Base-by-base conservation (phyloP, 2,797 vertebrate genomes). In the Esox masquinongy region DNA sequence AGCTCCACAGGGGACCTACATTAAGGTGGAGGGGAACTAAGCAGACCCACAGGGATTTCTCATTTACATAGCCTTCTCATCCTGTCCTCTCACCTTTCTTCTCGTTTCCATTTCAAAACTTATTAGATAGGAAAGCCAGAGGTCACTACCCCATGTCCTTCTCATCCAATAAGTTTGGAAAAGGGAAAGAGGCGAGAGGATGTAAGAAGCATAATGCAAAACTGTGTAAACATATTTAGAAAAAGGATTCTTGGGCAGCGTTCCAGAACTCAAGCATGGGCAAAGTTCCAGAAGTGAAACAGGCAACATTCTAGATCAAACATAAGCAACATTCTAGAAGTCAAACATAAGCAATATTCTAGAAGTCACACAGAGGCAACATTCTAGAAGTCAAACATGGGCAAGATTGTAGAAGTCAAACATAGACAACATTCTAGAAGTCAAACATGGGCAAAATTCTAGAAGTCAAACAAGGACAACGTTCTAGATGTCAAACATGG, bases 11-110 rank as follows among this genome's bases (percentile, higher is more conserved):
- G 51, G 31, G 77, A 51, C 72, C 68, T 69, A 47, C 73, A 63
- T 50, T 70, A 67, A 68, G 71, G 64, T 74, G 70, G 78, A 68
- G 73, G 51, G 73, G 72, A 78, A 47, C 68, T 74, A 70, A 81
- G 49, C 72, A 76, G 80, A 80, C 66, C 49, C 73, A 50, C 8
- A 9, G 6, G 22, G 56, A 56, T 78, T 17, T 67, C 67, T 80
- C 79, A 67, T 84, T 82, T 39, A 43, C 39, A 43, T 43, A 9
- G 5, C 39, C 39, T 2, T 6, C 39, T 6, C 39, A 43, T 43
- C 5, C 5, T 43, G 39, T 9, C 39, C 39, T 43, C 39, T 43
- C 5, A 31, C 29, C 29, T 31, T 31, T 31, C 29, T 43, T 43
- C 39, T 43, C 39, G 39, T 43, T 4, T 43, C 39, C 39, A 1